These are phyloP conservation scores for Mustela nigripes DNA, from an alignment of 2,113 vertebrate genomes.

Conservation along the genomic window DNA sequence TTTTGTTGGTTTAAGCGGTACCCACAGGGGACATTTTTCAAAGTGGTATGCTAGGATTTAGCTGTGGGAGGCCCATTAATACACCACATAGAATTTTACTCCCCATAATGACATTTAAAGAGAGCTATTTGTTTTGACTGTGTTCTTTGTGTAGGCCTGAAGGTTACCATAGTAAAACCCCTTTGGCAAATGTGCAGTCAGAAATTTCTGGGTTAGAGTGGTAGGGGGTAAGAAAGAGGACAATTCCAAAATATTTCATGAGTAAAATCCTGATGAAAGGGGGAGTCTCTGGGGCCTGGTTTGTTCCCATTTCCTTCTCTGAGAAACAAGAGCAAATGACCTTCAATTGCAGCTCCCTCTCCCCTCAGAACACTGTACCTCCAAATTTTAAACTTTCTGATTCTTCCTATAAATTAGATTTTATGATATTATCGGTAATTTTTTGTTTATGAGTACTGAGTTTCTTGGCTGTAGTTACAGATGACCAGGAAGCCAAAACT, in stretches of 20 bases:
- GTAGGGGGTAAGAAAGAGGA: constrained; percentile 65
- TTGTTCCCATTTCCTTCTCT: constrained; percentile 62
- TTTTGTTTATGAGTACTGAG: background rate
- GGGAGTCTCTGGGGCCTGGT: constrained; percentile 42
- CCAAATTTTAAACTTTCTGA: background rate
- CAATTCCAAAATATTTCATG: constrained; percentile 78
- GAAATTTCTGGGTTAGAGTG: constrained; percentile 78
- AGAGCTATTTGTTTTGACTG: constrained; percentile 85
- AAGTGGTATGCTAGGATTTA: constrained; percentile 84
- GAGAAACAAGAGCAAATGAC: constrained; percentile 37
- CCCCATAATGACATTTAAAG: constrained; percentile 84
- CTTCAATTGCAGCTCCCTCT: background rate
- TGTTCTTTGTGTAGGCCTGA: constrained; percentile 82
- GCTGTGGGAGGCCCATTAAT: constrained; percentile 86
- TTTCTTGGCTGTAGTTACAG: constrained; percentile 4
- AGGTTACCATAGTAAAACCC: constrained; percentile 84
- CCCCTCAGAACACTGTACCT: background rate
- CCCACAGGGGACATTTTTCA: constrained; percentile 86
- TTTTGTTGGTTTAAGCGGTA: constrained; percentile 84
- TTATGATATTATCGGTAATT: background rate
- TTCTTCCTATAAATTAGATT: background rate
- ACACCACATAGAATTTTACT: constrained; percentile 86
- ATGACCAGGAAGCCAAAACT: background rate
- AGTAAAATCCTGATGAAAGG: constrained; percentile 65
- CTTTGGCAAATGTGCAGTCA: constrained; percentile 79